Base-by-base conservation (phyloP, 2,113 vertebrate species). In the Malurus cyaneus region DNA sequence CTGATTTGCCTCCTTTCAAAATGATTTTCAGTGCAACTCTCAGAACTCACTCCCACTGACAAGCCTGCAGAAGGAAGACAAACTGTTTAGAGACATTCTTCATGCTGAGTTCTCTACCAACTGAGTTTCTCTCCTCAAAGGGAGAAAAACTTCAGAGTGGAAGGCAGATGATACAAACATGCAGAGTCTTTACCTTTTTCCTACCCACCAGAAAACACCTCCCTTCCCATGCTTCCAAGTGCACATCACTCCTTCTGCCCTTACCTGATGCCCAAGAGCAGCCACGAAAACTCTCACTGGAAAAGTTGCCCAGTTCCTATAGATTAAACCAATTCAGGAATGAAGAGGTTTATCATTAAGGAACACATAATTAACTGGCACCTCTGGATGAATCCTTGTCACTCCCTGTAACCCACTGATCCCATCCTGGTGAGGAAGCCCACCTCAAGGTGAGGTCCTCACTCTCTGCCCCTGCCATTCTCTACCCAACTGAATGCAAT, bases 41-140 rank as follows among this genome's bases (percentile, higher is more conserved):
- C 83, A 86, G 77, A 57, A n/a, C 29, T 86, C 84, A 65, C 59
- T 92, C 80, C 72, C 59, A 86, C 69, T 86, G 69, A 66, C 39
- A 73, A 74, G 32, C 32, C 69, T 87, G 77, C 17, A 0, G 34
- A 64, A 86, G 26, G 60, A 86, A 74, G 50, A 74, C 56, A 89
- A 89, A 91, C 52, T 66, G 11, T 76, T 84, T 78, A 77, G 56
- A 89, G 82, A 69, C 1, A 4, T 88, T 78, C 15, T 39, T 59
- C 64, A 80, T 80, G 19, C 20, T 1, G 18, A 78, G 29, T 41
- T 91, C 32, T 81, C 44, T 85, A 66, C 65, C 60, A 54, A n/a
- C n/a, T n/a, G 9, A 36, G 9, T 8, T 36, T 36, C 9, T 71
- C 59, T 86, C 42, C 59, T 59, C 46, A 80, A 83, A 78, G 12